phyloP scores from a whole-genome alignment of 2,113 vertebrate genomes.

The Gnathonemus longibarbis region DNA sequence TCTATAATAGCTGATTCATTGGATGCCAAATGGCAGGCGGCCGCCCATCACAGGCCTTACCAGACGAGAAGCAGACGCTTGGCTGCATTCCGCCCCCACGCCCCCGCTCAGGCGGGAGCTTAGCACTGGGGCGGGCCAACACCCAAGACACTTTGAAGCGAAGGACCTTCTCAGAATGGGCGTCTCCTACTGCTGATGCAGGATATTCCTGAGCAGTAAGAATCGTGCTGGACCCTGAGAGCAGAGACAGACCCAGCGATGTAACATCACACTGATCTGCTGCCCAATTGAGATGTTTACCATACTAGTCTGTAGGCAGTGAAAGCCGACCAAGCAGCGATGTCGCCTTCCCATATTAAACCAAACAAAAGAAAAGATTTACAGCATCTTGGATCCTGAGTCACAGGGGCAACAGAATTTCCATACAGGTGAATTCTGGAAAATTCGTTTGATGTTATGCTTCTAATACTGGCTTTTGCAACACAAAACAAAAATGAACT shows the following conservation, averaged over 20 bases:
- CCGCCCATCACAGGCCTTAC: not conserved
- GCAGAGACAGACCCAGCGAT: not conserved
- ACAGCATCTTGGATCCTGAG: not conserved
- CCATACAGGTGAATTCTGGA: not conserved
- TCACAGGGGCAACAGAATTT: not conserved
- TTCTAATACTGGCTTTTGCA: not conserved
- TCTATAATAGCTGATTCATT: conserved; percentile 47
- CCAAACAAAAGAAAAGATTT: not conserved
- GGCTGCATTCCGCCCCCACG: not conserved
- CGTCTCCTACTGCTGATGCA: not conserved
- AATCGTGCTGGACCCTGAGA: not conserved
- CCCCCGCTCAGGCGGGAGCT: not conserved
- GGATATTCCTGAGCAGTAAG: not conserved
- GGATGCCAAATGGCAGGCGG: conserved; percentile 34
- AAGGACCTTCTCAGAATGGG: not conserved
- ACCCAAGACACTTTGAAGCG: not conserved
- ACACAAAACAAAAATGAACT: not conserved
- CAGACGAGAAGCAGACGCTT: conserved; percentile 14
- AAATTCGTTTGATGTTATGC: not conserved
- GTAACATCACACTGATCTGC: not conserved
- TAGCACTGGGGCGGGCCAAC: not conserved
- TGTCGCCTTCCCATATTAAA: not conserved
- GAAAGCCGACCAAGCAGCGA: not conserved
- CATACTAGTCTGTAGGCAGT: not conserved
- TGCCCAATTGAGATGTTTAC: not conserved